phyloP scores from a whole-genome alignment of 1,140 invertebrate species.

The Rhagoletis pomonella region DNA sequence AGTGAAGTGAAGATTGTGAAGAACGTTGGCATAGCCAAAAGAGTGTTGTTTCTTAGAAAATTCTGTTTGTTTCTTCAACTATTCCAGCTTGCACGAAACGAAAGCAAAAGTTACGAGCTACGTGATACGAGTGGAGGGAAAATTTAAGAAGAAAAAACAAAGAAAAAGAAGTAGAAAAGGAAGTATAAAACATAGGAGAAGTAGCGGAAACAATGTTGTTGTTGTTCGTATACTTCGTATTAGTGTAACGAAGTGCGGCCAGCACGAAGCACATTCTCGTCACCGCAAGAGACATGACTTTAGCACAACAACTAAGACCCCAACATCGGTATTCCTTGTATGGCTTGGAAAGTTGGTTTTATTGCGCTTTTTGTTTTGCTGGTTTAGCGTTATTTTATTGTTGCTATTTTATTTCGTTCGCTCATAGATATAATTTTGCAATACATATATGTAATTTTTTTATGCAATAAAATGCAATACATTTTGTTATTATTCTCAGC shows the following conservation, averaged over 20 bases:
- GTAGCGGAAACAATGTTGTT: background rate
- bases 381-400: background rate
- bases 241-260: background rate
- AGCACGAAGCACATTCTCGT: background rate
- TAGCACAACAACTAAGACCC: background rate
- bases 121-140: background rate
- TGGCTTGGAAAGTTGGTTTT: background rate
- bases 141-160: background rate
- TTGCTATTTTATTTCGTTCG: constrained; percentile 4
- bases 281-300: background rate
- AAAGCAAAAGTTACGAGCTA: constrained; percentile 52
- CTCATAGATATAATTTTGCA: background rate
- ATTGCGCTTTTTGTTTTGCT: background rate
- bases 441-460: background rate
- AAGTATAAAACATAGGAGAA: background rate
- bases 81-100: constrained; percentile 5
- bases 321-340: background rate
- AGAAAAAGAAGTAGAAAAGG: background rate
- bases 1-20: background rate
- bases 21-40: background rate
- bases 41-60: background rate
- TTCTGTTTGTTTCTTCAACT: constrained; percentile 6
- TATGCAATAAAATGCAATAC: background rate
- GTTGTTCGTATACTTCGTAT: constrained; percentile 10
- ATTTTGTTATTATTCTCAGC: background rate